phyloP scores from a whole-genome alignment of 2,797 vertebrate genomes.

The Tinamus major region DNA sequence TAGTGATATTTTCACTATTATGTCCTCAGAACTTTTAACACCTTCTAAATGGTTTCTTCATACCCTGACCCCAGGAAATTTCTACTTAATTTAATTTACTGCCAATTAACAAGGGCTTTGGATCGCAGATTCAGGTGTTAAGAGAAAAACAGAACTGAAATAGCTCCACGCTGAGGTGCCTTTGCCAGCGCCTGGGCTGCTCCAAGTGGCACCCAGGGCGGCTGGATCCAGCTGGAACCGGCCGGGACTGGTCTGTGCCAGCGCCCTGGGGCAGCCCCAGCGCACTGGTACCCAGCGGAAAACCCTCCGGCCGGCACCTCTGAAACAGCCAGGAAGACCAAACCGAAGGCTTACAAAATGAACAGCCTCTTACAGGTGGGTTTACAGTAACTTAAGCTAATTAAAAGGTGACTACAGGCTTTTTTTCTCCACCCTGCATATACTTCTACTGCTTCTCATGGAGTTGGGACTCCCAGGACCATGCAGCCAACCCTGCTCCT shows the following conservation, averaged over 20 bases:
- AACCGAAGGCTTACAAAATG: fast-evolving
- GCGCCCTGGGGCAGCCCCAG: neutral
- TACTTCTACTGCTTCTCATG: too few relatives aligned
- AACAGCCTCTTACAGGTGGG: too few relatives aligned
- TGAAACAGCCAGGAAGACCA: neutral
- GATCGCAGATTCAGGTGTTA: neutral
- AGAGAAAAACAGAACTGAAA: fast-evolving
- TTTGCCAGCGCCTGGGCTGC: neutral
- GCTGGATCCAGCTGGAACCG: neutral
- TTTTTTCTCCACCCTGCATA: neutral
- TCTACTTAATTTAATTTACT: neutral
- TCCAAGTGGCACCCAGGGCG: fast-evolving
- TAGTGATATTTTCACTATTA: neutral
- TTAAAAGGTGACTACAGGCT: too few relatives aligned
- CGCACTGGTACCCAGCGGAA: too few relatives aligned
- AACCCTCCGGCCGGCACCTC: neutral
- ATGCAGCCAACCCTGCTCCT: too few relatives aligned
- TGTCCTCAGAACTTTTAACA: neutral
- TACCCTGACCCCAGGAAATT: neutral
- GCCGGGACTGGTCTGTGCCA: neutral
- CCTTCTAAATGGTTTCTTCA: neutral
- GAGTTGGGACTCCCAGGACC: too few relatives aligned
- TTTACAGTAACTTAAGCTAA: neutral
- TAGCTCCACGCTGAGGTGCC: fast-evolving
- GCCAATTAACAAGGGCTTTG: neutral